Conservation (phyloP, 2,797 vertebrate genomes). For the Mergus octosetaceus region DNA sequence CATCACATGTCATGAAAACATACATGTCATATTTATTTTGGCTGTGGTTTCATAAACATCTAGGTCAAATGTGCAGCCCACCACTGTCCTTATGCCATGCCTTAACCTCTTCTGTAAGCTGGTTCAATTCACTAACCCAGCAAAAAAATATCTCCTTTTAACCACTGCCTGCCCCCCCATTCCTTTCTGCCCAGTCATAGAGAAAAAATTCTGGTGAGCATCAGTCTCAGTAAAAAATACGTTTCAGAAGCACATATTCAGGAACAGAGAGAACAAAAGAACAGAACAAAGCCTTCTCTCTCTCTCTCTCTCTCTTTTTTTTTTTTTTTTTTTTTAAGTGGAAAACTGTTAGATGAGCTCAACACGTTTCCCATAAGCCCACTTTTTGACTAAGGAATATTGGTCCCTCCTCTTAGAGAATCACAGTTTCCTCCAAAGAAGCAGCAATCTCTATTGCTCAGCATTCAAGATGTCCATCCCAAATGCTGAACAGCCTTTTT, state of each 20-base stretch:
- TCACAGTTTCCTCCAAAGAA: background rate
- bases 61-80: background rate
- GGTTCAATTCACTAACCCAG: background rate
- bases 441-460: background rate
- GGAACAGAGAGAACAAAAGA: background rate
- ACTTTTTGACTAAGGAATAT: background rate
- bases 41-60: background rate
- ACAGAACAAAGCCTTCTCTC: background rate
- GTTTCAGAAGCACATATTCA: background rate
- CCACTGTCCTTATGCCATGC: background rate
- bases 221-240: background rate
- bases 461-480: background rate
- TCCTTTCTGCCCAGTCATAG: background rate
- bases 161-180: background rate
- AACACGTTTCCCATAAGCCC: background rate
- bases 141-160: background rate
- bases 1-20: background rate
- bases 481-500: background rate
- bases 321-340: background rate
- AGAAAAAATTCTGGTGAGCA: background rate
- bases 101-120: background rate
- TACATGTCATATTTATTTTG: background rate
- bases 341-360: background rate
- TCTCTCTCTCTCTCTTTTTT: background rate
- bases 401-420: background rate